Conservation (phyloP, 2,113 vertebrate genomes). For the Oplegnathus fasciatus region DNA sequence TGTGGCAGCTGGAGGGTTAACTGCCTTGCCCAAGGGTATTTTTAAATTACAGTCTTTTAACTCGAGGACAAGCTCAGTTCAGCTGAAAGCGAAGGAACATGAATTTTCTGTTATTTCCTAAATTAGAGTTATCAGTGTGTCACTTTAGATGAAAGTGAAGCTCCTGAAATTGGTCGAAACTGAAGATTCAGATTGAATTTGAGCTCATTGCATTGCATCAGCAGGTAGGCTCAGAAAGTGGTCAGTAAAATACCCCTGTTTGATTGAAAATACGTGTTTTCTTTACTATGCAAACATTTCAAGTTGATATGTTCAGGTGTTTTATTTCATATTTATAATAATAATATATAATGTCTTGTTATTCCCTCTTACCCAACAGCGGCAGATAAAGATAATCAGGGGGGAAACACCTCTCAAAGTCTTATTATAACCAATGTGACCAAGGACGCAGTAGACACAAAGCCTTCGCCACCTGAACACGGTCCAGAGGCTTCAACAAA, state of each 20-base stretch:
- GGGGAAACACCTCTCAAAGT: rapidly evolving
- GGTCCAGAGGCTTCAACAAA: rapidly evolving
- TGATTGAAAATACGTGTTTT: background rate
- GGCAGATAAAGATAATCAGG: rapidly evolving
- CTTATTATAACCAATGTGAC: rapidly evolving
- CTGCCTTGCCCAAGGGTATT: background rate
- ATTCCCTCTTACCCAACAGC: background rate
- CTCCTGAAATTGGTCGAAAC: background rate
- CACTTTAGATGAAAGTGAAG: background rate
- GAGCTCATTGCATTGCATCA: background rate
- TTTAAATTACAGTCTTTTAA: background rate
- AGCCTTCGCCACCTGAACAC: background rate
- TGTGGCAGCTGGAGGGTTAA: constrained; percentile 17
- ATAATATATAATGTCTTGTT: background rate
- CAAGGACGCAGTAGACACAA: rapidly evolving
- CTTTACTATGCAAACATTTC: background rate
- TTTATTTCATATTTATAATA: background rate
- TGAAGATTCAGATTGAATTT: background rate
- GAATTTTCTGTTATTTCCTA: background rate
- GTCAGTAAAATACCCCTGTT: no score
- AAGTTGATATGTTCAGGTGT: background rate
- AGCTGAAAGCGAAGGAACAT: background rate
- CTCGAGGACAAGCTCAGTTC: background rate
- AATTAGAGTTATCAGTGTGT: background rate
- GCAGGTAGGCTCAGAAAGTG: background rate